These are phyloP conservation scores for Aplysina aerophoba DNA, from an alignment of 37 sponge, comb jelly and placozoan species.

Conservation along the genomic window DNA sequence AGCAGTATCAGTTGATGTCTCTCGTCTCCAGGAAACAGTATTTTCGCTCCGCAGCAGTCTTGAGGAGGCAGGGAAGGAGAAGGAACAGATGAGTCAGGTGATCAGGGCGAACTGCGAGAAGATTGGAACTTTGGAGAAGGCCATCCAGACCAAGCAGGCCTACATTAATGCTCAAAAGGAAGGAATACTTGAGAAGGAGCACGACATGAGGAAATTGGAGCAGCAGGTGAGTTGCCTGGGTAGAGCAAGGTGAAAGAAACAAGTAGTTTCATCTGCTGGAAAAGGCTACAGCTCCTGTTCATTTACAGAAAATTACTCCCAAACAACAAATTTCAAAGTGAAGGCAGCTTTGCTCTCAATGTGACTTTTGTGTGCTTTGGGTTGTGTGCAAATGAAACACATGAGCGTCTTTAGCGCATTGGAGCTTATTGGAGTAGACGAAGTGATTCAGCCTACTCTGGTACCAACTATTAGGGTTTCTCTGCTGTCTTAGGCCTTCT, in stretches of 20 bases:
- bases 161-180: slow-evolving; percentile 17
- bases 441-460: too few species aligned
- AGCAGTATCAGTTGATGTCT: not conserved
- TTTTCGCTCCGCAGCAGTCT: not conserved
- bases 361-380: too few species aligned
- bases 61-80: not conserved
- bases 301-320: too few species aligned
- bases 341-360: too few species aligned
- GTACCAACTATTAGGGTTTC: too few species aligned
- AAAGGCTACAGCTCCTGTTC: too few species aligned
- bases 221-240: not conserved
- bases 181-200: not conserved
- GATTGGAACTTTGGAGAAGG: slow-evolving; percentile 2
- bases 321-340: too few species aligned
- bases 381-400: too few species aligned
- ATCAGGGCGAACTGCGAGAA: slow-evolving; percentile 25
- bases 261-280: too few species aligned
- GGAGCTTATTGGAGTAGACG: too few species aligned
- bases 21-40: not conserved
- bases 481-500: too few species aligned
- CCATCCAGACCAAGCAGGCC: not conserved
- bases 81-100: not conserved
- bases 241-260: not conserved
- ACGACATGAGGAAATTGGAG: not conserved
- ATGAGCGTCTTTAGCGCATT: too few species aligned